Evolutionary conservation across 2,888 invertebrate species (phyloP).

Genomic region (Balanococcus diminutus): DNA sequence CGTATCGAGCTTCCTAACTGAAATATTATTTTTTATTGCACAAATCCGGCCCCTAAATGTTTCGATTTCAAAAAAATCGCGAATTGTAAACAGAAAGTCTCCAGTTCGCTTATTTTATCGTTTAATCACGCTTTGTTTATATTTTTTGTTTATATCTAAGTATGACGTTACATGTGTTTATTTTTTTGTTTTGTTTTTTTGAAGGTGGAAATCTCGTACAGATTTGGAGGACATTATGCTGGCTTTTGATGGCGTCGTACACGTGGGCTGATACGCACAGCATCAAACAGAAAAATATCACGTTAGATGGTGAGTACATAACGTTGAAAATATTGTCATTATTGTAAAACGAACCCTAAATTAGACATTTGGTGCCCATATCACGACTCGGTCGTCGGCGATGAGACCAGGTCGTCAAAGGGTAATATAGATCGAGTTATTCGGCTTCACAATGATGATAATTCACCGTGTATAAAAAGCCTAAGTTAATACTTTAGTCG

Average conservation of each 20-base stretch:
- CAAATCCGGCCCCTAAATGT: too few species aligned
- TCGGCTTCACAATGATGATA: not conserved
- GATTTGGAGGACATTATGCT: not conserved
- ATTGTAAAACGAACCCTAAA: not conserved
- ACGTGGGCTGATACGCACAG: not conserved
- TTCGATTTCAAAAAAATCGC: too few species aligned
- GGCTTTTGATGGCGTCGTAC: not conserved
- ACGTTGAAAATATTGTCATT: slow-evolving; percentile 33
- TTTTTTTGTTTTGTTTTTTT: not conserved
- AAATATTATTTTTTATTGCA: too few species aligned
- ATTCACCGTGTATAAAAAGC: not conserved
- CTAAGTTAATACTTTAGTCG: not conserved
- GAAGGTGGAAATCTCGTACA: not conserved
- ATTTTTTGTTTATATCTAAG: not conserved
- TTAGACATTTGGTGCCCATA: slow-evolving; percentile 35
- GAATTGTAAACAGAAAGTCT: too few species aligned
- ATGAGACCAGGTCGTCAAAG: slow-evolving; percentile 5
- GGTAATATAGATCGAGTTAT: slow-evolving; percentile 25
- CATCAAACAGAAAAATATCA: not conserved
- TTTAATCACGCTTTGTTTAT: not conserved
- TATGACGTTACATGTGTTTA: not conserved
- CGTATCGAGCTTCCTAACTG: not conserved
- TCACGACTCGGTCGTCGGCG: not conserved
- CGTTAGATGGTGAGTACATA: slow-evolving; percentile 11
- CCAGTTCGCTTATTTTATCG: too few species aligned